Percentiles rank a stretch among this genome's conserved stretches.
These are phyloP conservation scores for Morpho deidamia DNA, from an alignment of 2,888 invertebrate genomes.

Conservation along the genomic window DNA sequence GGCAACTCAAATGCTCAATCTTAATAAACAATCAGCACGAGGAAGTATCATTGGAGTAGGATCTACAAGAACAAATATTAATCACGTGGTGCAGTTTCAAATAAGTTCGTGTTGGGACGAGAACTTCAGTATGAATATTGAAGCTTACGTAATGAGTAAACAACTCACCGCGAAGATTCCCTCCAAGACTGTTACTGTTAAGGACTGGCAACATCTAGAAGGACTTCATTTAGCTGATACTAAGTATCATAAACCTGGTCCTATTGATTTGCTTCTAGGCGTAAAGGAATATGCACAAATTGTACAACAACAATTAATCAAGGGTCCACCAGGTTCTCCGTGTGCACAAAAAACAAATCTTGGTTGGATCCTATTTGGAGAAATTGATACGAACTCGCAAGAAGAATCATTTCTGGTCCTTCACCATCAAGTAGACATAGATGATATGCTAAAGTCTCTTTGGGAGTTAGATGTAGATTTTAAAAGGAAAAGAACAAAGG, in stretches of 20 bases:
- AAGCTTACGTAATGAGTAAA: slow-evolving; percentile 23
- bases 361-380: slow-evolving; percentile 4
- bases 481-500: slow-evolving; percentile 3
- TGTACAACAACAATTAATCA: neutral
- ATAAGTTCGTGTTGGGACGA: neutral
- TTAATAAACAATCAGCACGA: slow-evolving; percentile 6
- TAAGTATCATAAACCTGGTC: slow-evolving; percentile 21
- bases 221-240: slow-evolving; percentile 25
- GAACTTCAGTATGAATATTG: slow-evolving; percentile 5
- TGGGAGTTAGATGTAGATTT: slow-evolving; percentile 10
- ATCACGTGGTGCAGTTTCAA: slow-evolving; percentile 23
- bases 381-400: neutral
- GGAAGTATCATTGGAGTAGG: slow-evolving; percentile 20
- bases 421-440: slow-evolving; percentile 9
- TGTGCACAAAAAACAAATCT: slow-evolving; percentile 3
- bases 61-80: slow-evolving; percentile 19
- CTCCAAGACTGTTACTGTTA: slow-evolving; percentile 3
- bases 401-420: slow-evolving; percentile 1
- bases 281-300: slow-evolving; percentile 22
- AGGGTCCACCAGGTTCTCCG: slow-evolving; percentile 1
- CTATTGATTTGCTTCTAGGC: slow-evolving; percentile 29
- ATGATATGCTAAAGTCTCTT: slow-evolving; percentile 6
- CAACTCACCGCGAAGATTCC: slow-evolving; percentile 23
- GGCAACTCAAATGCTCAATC: neutral
- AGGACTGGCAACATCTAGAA: slow-evolving; percentile 17